A percentile compares a stretch with the other conserved stretches of the same genome.
Evolutionary conservation across 2,797 vertebrate species (phyloP).

Genomic region (Crocodylus rhombifer): DNA sequence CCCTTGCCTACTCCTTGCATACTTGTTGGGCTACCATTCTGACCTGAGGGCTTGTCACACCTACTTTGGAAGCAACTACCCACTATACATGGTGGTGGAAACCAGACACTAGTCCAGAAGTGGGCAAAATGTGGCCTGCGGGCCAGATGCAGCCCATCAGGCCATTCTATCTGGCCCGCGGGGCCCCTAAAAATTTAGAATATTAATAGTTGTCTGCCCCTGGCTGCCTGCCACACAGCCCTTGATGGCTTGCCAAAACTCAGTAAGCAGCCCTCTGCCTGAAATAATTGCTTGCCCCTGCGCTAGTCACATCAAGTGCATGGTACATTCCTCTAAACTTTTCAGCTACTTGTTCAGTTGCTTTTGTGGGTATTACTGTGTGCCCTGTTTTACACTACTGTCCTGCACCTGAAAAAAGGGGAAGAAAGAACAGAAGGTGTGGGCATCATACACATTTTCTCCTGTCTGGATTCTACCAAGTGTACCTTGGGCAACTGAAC

Average conservation of each 20-base stretch:
- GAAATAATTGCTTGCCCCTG: too few species aligned
- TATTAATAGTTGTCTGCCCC: too few species aligned
- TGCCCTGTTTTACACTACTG: neutral
- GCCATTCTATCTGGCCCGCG: too few species aligned
- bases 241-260: too few species aligned
- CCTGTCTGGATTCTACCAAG: neutral
- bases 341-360: neutral
- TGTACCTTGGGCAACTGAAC: neutral
- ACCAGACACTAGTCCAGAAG: neutral
- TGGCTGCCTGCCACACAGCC: too few species aligned
- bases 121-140: too few species aligned
- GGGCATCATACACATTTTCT: neutral
- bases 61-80: neutral
- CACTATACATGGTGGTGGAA: neutral
- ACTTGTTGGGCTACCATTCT: neutral
- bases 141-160: too few species aligned
- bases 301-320: neutral
- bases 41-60: neutral
- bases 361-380: neutral
- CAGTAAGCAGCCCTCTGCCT: too few species aligned
- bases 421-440: neutral
- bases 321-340: neutral
- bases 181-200: too few species aligned
- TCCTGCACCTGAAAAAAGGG: neutral
- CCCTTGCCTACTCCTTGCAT: neutral